These are phyloP conservation scores for Zaprionus taronus DNA, from an alignment of 1,140 invertebrate genomes.

Conservation along the genomic window DNA sequence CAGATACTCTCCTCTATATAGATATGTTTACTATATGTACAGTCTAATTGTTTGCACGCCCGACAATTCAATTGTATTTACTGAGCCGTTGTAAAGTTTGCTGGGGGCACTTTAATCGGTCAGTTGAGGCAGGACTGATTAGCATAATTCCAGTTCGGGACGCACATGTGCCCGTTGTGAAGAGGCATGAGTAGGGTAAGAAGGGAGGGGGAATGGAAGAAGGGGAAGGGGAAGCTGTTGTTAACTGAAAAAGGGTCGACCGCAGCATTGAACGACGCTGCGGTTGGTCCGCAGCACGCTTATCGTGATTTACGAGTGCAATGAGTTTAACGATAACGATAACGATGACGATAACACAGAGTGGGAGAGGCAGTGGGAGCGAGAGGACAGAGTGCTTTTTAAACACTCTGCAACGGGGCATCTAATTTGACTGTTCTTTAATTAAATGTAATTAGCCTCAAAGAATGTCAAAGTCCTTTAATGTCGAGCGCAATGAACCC, in stretches of 20 bases:
- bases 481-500: constrained; percentile 57
- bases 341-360: constrained; percentile 35
- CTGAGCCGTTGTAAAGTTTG: constrained; percentile 10
- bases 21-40: not conserved
- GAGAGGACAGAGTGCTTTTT: constrained; percentile 35
- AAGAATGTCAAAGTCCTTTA: constrained; percentile 49
- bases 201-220: not conserved
- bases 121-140: constrained; percentile 56
- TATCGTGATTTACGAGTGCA: constrained; percentile 69
- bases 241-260: constrained; percentile 67
- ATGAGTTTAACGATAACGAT: constrained; percentile 56
- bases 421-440: constrained; percentile 50
- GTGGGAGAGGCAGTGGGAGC: not conserved
- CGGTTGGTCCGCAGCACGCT: constrained; percentile 47
- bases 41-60: constrained; percentile 57
- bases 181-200: not conserved
- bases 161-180: constrained; percentile 46
- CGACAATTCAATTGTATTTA: constrained; percentile 65
- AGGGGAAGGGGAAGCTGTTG: constrained; percentile 3
- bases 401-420: constrained; percentile 43
- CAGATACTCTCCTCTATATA: not conserved
- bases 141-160: constrained; percentile 57
- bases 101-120: constrained; percentile 25
- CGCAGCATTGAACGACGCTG: constrained; percentile 48
- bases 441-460: constrained; percentile 66